Evolutionary conservation across 2,797 vertebrate genomes (phyloP).

Genomic region (Discoglossus pictus): DNA sequence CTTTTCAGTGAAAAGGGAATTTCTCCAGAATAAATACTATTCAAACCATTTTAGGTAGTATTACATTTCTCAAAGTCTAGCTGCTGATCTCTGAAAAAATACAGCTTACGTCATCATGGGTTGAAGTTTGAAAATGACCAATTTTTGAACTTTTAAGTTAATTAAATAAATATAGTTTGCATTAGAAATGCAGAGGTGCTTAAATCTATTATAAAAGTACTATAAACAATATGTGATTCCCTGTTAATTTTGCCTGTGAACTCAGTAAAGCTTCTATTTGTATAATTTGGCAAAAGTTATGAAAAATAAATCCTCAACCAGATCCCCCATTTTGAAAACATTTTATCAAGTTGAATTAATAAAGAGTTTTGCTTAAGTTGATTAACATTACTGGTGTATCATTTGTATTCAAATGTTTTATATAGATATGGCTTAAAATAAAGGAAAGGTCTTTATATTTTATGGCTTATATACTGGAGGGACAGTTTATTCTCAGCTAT

Average conservation of each 20-base stretch:
- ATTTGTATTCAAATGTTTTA: no score
- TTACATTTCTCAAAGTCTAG: slow-evolving; percentile 27
- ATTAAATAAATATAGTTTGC: slow-evolving; percentile 16
- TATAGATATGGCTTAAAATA: no score
- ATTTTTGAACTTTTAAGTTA: background rate
- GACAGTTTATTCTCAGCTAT: no score
- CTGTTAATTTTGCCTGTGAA: background rate
- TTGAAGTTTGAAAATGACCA: background rate
- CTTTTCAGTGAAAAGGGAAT: slow-evolving; percentile 1
- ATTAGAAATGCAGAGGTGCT: background rate
- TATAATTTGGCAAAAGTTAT: slow-evolving; percentile 59
- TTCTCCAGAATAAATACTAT: slow-evolving; percentile 27
- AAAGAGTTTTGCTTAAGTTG: slow-evolving; percentile 59
- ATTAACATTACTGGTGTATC: no score
- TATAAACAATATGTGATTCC: slow-evolving; percentile 1
- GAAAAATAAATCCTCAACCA: slow-evolving; percentile 60
- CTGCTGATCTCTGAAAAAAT: slow-evolving; percentile 2
- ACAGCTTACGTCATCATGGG: background rate
- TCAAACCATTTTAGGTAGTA: slow-evolving; percentile 23
- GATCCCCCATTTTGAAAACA: slow-evolving; percentile 58
- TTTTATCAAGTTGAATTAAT: slow-evolving; percentile 62
- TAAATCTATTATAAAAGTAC: slow-evolving; percentile 4
- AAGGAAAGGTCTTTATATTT: no score
- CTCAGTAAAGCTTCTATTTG: slow-evolving; percentile 55
- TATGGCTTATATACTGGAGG: no score